phyloP scores from a whole-genome alignment of 2,888 invertebrate species.

The Hirtodrosophila histrioides region DNA sequence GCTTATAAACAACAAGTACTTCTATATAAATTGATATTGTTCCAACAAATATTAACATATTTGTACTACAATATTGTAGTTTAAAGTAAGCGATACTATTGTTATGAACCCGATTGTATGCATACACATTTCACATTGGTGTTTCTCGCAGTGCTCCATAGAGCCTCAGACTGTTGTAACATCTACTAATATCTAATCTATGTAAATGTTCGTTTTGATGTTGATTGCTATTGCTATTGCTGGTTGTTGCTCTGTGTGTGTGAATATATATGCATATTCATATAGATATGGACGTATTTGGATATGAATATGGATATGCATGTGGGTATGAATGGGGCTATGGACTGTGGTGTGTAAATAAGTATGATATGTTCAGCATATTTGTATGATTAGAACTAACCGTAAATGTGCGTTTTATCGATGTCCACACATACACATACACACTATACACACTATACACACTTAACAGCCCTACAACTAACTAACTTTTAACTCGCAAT shows the following conservation, averaged over 20 bases:
- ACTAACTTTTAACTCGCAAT: neutral
- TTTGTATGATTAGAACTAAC: slow-evolving; percentile 42
- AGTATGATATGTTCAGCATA: slow-evolving; percentile 13
- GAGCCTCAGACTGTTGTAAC: slow-evolving; percentile 8
- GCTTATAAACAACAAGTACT: too few relatives aligned
- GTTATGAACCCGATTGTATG: too few relatives aligned
- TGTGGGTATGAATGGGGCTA: slow-evolving; percentile 1
- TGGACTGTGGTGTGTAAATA: slow-evolving; percentile 8
- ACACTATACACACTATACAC: slow-evolving; percentile 18
- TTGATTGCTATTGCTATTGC: slow-evolving; percentile 44
- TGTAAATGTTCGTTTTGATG: slow-evolving; percentile 65
- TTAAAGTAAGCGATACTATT: too few relatives aligned
- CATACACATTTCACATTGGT: slow-evolving; percentile 1
- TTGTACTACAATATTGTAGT: too few relatives aligned
- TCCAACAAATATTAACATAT: too few relatives aligned
- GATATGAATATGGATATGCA: too few relatives aligned
- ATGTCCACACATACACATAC: slow-evolving; percentile 52
- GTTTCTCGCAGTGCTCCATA: slow-evolving; percentile 12
- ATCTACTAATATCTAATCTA: slow-evolving; percentile 34
- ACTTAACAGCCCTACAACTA: slow-evolving; percentile 8
- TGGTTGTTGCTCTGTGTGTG: slow-evolving; percentile 21
- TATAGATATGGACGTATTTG: neutral
- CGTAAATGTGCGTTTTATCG: slow-evolving; percentile 56
- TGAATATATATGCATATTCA: slow-evolving; percentile 10
- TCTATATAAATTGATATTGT: too few relatives aligned